Evolutionary conservation across 2,113 vertebrate genomes (phyloP), one percentile per base, ranked within the genome.

Genomic region (Epinephelus cyanopodus): DNA sequence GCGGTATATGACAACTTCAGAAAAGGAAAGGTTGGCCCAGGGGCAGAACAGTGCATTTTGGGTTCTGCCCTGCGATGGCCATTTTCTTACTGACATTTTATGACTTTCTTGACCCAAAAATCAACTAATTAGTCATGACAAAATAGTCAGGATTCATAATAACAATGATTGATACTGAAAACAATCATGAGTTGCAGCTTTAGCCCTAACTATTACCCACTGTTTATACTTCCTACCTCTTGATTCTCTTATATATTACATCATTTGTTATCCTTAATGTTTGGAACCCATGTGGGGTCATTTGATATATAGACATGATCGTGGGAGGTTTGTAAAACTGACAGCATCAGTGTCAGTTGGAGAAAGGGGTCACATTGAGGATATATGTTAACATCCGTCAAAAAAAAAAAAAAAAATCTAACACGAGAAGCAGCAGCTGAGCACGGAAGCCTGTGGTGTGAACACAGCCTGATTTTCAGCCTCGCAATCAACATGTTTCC

Each of bases 401-500:
- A 25, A 29, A 37, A 50, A 50, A 33, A 6, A 3, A 0, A 50
- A 12, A 50, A 37, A 23, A 42, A 48, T 53, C 3, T 4, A 23
- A 13, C n/a, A 53, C 1, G 11, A 54, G 29, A 5, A 14, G n/a
- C 27, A 74, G 79, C 63, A 82, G 53, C 58, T 42, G 66, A 52
- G 27, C 15, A 15, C 1, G 19, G 21, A 48, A 27, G 19, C 58
- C 53, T 66, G 83, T 27, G 33, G 64, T 47, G 68, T 58, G 27
- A 78, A 25, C 57, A 45, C 60, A 57, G 67, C 27, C 42, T 78
- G 33, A 56, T 29, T 58, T 37, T 60, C 19, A 66, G n/a, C 73
- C 61, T 23, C 33, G 2, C 62, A 77, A 86, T 90, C 88, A 90
- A 84, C 83, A 79, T 52, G 71, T 82, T 87, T 77, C 65, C 63